Conservation (phyloP, 2,113 vertebrate genomes). For the Paralichthys olivaceus region DNA sequence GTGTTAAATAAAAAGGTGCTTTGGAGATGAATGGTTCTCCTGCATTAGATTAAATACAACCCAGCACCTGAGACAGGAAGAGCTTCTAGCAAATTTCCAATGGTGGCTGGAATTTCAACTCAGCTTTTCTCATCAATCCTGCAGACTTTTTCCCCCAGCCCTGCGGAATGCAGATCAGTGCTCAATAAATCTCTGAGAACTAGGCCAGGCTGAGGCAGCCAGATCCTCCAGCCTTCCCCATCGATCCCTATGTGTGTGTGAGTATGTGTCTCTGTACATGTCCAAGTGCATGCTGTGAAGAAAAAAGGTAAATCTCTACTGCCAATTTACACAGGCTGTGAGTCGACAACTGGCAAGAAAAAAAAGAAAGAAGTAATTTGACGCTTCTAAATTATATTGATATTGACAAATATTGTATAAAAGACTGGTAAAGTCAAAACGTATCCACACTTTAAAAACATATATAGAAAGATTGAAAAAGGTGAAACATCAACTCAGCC, state of each 20-base stretch:
- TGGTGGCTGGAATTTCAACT: constrained; percentile 69
- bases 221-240: constrained; percentile 56
- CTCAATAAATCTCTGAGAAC: constrained; percentile 81
- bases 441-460: neutral
- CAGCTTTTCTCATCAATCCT: constrained; percentile 77
- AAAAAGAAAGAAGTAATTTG: neutral
- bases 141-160: constrained; percentile 64
- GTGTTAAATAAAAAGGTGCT: constrained; percentile 25
- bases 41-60: constrained; percentile 48
- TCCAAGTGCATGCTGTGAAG: constrained; percentile 26
- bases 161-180: constrained; percentile 73
- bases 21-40: constrained; percentile 47
- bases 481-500: constrained; percentile 10
- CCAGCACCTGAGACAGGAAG: constrained; percentile 50
- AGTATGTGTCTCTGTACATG: constrained; percentile 37
- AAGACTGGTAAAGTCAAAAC: constrained; percentile 3
- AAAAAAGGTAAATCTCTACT: constrained; percentile 31
- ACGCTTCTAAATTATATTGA: no score
- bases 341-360: neutral
- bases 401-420: neutral
- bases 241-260: constrained; percentile 61
- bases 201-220: constrained; percentile 71
- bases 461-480: constrained; percentile 12
- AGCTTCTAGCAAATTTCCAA: constrained; percentile 53
- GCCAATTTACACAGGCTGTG: constrained; percentile 26